Percentiles rank a stretch among this genome's conserved stretches.
Evolutionary conservation across 2,888 invertebrate species (phyloP).

Genomic region (Arenicola marina): DNA sequence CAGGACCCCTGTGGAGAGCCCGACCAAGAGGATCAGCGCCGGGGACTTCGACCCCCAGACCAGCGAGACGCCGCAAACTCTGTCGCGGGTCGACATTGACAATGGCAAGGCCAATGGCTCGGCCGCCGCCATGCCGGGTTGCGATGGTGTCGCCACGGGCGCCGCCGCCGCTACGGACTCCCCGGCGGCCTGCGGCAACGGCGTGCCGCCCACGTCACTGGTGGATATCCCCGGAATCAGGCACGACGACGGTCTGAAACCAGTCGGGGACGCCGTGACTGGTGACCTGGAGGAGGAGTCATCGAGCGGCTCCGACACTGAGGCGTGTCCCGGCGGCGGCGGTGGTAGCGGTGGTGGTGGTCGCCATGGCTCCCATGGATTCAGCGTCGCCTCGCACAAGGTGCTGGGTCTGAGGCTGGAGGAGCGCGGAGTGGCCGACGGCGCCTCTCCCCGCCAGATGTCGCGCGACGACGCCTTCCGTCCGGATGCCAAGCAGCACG

Average conservation of each 20-base stretch:
- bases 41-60: too few species aligned
- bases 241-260: too few species aligned
- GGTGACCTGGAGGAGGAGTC: neutral
- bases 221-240: too few species aligned
- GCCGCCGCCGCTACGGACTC: neutral
- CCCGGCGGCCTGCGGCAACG: neutral
- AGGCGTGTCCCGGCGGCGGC: neutral
- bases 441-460: constrained; percentile 28
- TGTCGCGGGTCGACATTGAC: neutral
- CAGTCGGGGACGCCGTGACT: too few species aligned
- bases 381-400: constrained; percentile 4
- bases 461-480: constrained; percentile 12
- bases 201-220: too few species aligned
- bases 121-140: neutral
- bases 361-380: neutral
- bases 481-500: neutral
- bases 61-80: neutral
- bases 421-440: constrained; percentile 33
- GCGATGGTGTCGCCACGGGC: neutral
- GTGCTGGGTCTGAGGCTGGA: constrained; percentile 14
- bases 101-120: neutral
- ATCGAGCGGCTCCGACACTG: constrained; percentile 12
- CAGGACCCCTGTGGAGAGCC: too few species aligned
- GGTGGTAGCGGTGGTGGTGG: neutral
- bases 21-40: too few species aligned